phyloP scores from a whole-genome alignment of 2,888 invertebrate genomes.

The Cheilosia vernalis region DNA sequence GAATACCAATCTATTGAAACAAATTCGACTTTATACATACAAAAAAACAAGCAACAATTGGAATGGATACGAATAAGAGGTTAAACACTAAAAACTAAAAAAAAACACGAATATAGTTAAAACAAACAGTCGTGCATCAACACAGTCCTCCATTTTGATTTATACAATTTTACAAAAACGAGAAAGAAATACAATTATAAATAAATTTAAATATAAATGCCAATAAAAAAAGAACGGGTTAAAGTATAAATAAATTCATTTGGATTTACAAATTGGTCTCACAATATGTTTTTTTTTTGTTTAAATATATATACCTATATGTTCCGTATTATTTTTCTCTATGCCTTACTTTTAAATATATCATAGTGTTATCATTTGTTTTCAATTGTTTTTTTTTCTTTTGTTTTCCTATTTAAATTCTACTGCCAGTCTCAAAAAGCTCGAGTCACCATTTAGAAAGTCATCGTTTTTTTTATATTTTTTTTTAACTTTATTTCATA shows the following conservation, averaged over 20 bases:
- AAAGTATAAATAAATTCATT: slow-evolving; percentile 70
- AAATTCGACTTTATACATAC: background rate
- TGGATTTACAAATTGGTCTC: slow-evolving; percentile 76
- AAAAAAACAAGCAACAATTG: slow-evolving; percentile 32
- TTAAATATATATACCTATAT: slow-evolving; percentile 74
- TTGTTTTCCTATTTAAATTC: slow-evolving; percentile 80
- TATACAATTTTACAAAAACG: background rate
- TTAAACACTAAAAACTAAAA: slow-evolving; percentile 39
- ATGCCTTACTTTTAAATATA: slow-evolving; percentile 67
- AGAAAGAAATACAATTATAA: slow-evolving; percentile 13
- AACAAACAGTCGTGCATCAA: slow-evolving; percentile 29
- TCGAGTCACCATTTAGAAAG: slow-evolving; percentile 80
- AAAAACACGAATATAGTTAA: slow-evolving; percentile 16
- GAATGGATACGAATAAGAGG: slow-evolving; percentile 71
- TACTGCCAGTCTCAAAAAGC: slow-evolving; percentile 84
- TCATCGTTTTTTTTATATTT: slow-evolving; percentile 74
- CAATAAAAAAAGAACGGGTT: slow-evolving; percentile 36
- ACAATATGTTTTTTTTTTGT: slow-evolving; percentile 68
- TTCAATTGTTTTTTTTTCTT: slow-evolving; percentile 70
- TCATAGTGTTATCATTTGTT: slow-evolving; percentile 66
- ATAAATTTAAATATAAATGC: slow-evolving; percentile 8
- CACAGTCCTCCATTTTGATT: slow-evolving; percentile 57
- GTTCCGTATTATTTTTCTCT: slow-evolving; percentile 71
- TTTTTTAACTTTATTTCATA: slow-evolving; percentile 71
- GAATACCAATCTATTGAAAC: slow-evolving; percentile 20